A percentile compares a stretch with the other conserved stretches of the same genome.
These are phyloP conservation scores for Cyanistes caeruleus DNA, from an alignment of 2,113 vertebrate species.

Conservation along the genomic window DNA sequence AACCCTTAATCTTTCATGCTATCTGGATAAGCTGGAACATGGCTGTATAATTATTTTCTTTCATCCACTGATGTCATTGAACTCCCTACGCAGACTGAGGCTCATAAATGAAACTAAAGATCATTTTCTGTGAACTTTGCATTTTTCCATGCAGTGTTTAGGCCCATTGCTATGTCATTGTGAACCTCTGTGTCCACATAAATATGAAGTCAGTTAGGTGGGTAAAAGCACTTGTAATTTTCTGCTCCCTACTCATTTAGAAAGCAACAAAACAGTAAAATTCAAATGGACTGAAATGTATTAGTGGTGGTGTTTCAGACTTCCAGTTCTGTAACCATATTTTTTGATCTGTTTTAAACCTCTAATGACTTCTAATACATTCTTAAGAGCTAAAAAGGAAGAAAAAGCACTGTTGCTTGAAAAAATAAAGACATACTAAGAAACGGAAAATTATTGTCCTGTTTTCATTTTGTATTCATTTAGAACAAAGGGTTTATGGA, in stretches of 20 bases:
- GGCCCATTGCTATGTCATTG: background rate
- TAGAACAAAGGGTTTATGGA: background rate
- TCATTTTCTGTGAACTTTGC: background rate
- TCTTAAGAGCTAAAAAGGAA: background rate
- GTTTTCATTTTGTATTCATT: conserved; percentile 7
- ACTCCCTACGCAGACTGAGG: background rate
- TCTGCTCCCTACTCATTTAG: background rate
- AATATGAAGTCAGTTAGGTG: background rate
- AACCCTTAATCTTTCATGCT: background rate
- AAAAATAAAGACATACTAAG: background rate
- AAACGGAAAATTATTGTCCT: background rate
- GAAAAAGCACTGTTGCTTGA: background rate
- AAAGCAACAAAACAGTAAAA: background rate
- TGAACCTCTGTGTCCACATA: background rate
- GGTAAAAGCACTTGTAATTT: background rate
- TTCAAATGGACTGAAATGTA: background rate
- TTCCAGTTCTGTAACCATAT: background rate
- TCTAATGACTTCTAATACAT: background rate
- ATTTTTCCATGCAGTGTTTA: background rate
- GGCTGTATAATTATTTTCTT: background rate
- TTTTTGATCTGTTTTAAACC: background rate
- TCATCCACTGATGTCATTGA: background rate
- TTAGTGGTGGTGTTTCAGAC: background rate
- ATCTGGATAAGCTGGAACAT: background rate
- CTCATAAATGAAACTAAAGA: background rate